A percentile compares a stretch with the other conserved stretches of the same genome.
Conservation (phyloP, 2,113 vertebrate genomes). For the Nothocercus julius region DNA sequence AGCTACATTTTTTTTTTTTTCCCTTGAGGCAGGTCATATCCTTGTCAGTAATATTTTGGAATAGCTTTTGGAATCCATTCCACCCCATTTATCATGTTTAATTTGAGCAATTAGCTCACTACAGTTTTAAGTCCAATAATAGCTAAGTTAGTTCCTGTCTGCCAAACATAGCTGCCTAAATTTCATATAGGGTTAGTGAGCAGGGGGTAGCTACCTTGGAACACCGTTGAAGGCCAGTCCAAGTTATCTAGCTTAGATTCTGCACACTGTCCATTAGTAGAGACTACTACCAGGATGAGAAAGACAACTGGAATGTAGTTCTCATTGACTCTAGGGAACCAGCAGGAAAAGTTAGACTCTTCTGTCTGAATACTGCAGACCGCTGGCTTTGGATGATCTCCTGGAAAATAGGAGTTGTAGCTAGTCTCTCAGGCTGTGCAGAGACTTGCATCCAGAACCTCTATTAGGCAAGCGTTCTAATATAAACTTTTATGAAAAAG, state of each 20-base stretch:
- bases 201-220: neutral
- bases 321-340: neutral
- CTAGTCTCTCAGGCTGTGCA: neutral
- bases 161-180: neutral
- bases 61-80: neutral
- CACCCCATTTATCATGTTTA: neutral
- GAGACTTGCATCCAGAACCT: neutral
- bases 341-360: neutral
- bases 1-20: neutral
- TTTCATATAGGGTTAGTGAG: neutral
- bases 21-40: neutral
- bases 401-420: neutral
- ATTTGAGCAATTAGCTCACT: neutral
- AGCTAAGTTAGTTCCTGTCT: neutral
- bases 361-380: neutral
- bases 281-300: too few species aligned
- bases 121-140: neutral
- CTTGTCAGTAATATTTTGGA: neutral
- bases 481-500: neutral
- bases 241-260: neutral
- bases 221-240: neutral
- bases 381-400: neutral
- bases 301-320: too few species aligned
- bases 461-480: neutral
- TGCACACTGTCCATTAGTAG: neutral